Conservation (phyloP, 2,888 invertebrate genomes). For the Nematopogon swammerdamellus region DNA sequence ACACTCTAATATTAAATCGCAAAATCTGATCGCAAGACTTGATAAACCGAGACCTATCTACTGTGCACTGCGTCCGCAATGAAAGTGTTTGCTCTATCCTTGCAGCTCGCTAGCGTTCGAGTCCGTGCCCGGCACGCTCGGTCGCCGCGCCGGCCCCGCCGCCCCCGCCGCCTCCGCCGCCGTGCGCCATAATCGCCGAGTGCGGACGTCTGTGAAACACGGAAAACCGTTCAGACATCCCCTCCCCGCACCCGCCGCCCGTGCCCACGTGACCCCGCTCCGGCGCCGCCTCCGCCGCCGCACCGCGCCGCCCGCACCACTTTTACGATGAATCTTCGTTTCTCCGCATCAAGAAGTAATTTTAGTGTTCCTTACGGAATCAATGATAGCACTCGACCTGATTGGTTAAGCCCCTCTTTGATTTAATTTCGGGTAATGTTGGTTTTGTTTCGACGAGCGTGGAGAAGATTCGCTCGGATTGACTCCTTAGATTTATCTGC, state of each 20-base stretch:
- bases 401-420: conserved; percentile 56
- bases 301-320: conserved; percentile 27
- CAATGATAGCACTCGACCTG: conserved; percentile 56
- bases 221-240: conserved; percentile 54
- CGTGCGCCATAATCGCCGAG: conserved; percentile 47
- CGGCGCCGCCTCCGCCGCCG: too few species aligned
- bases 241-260: conserved; percentile 17
- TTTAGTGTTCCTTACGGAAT: conserved; percentile 57
- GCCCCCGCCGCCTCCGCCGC: conserved; percentile 9
- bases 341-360: conserved; percentile 57
- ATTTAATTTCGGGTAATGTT: conserved; percentile 57
- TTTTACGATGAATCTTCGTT: conserved; percentile 58
- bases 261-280: too few species aligned
- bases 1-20: background rate
- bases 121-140: background rate
- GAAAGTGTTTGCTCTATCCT: background rate
- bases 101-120: background rate
- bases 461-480: too few species aligned
- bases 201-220: conserved; percentile 48
- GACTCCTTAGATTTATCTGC: too few species aligned
- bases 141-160: background rate
- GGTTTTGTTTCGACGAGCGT: conserved; percentile 12
- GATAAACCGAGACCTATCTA: background rate
- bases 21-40: background rate
- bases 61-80: background rate